Evolutionary conservation across 2,797 vertebrate species (phyloP).

Genomic region (Falco concolor): DNA sequence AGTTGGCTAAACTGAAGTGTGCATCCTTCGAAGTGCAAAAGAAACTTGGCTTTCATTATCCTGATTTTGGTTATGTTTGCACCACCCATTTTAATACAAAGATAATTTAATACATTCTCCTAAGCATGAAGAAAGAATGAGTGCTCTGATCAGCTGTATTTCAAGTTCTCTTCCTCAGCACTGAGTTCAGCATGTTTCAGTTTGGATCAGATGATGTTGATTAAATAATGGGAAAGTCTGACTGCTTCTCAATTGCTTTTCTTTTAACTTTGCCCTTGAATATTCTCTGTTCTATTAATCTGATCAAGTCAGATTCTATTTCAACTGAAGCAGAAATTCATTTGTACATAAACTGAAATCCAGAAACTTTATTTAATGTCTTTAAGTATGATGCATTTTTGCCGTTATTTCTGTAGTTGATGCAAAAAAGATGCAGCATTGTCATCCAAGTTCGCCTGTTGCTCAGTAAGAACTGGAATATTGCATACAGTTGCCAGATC

Average conservation of each 20-base stretch:
- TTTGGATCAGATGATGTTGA: not conserved
- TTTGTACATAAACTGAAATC: not conserved
- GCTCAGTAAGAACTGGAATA: not conserved
- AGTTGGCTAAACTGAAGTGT: not conserved
- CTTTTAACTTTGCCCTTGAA: not conserved
- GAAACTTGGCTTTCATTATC: not conserved
- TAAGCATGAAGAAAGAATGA: not conserved
- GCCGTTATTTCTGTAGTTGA: not conserved
- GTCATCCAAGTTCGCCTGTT: not conserved
- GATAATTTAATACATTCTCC: not conserved
- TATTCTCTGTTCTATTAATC: not conserved
- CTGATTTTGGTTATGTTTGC: not conserved
- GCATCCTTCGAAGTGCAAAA: not conserved
- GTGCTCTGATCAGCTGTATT: not conserved
- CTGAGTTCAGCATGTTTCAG: not conserved
- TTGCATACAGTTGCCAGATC: not conserved
- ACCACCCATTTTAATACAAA: not conserved
- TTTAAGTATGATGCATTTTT: not conserved
- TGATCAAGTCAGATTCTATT: not conserved
- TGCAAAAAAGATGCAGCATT: not conserved
- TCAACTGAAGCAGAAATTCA: not conserved
- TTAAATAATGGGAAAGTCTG: not conserved
- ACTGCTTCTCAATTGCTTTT: not conserved
- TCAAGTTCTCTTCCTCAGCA: not conserved
- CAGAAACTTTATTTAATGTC: not conserved